Conservation (phyloP, 2,888 invertebrate species). For the Pollenia angustigena region DNA sequence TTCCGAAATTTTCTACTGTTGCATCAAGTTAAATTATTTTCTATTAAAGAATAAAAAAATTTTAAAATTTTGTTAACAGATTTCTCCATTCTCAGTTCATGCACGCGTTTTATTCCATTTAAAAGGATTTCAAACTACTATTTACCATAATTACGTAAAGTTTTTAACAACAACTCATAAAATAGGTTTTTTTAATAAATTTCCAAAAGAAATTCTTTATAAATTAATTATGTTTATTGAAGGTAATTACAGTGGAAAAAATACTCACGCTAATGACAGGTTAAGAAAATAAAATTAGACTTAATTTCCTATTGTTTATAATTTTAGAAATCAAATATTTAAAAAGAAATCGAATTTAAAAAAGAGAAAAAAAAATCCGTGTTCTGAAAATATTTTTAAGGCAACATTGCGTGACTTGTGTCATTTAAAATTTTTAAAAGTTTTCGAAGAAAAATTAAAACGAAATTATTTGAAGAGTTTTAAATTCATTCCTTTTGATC, state of each 20-base stretch:
- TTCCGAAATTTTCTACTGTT: no score
- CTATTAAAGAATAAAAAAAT: no score
- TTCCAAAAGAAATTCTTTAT: slow-evolving; percentile 8
- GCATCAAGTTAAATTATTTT: no score
- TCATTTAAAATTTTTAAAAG: slow-evolving; percentile 46
- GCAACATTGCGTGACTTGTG: slow-evolving; percentile 42
- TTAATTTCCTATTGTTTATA: slow-evolving; percentile 53
- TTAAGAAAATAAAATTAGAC: slow-evolving; percentile 28
- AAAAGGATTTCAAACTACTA: background rate
- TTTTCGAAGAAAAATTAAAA: slow-evolving; percentile 15
- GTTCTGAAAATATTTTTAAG: slow-evolving; percentile 32
- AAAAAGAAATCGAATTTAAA: slow-evolving; percentile 36
- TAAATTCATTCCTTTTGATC: background rate
- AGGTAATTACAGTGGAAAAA: slow-evolving; percentile 21
- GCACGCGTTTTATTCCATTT: no score
- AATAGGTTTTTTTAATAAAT: background rate
- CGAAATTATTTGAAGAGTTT: slow-evolving; percentile 11
- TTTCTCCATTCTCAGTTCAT: no score
- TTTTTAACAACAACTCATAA: background rate
- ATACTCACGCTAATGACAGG: slow-evolving; percentile 24
- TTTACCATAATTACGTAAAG: background rate
- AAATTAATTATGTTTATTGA: slow-evolving; percentile 29
- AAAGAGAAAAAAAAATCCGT: background rate
- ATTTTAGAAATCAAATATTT: slow-evolving; percentile 57
- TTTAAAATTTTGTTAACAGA: no score